Base-by-base conservation (phyloP, 2,888 invertebrate genomes). In the Abscondita cerata region DNA sequence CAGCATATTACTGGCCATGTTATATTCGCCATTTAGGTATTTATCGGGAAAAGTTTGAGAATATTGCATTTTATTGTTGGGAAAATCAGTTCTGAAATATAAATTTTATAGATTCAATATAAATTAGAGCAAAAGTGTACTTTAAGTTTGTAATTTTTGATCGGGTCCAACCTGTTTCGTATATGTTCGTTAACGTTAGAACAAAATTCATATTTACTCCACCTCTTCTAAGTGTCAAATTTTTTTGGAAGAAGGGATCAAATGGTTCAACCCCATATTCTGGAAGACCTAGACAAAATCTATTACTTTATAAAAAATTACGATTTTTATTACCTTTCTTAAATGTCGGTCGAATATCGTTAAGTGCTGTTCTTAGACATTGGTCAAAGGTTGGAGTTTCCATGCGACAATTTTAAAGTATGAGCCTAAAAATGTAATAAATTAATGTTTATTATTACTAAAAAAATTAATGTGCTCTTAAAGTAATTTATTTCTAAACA, bases 21-120 rank as follows among this genome's bases (percentile, higher is more conserved):
- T 88, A 71, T 89, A 90, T 55, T 80, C 83, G 0, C 93, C 93
- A 56, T 85, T 82, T 1, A 93, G 80, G 73, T 84, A 86, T 73
- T 93, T 93, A 71, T 92, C 91, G 0, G 93, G 93, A 76, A 93
- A 93, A 76, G 89, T 90, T 78, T 93, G 93, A 0, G 91, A 88
- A 73, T 92, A 91, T 59, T 90, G 85, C 1, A 93, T 86, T 41
- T 84, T 82, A 62, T 87, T 81, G 69, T 87, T 86, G 9, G 84
- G 83, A 78, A 84, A 83, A 75, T 91, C 88, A 9, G 86, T 87
- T 75, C 90, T 90, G 80, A 55, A 82, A 44, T 9, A n/a, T n/a
- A 25, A 9, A 5, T 13, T 13, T 2, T 38, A 2, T 5, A n/a
- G 3, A 5, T n/a, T 12, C 2, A 6, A 53, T 40, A 40, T 18